Evolutionary conservation across 2,797 vertebrate species (phyloP), one percentile per base, ranked within the genome.

Genomic region (Selene dorsalis): DNA sequence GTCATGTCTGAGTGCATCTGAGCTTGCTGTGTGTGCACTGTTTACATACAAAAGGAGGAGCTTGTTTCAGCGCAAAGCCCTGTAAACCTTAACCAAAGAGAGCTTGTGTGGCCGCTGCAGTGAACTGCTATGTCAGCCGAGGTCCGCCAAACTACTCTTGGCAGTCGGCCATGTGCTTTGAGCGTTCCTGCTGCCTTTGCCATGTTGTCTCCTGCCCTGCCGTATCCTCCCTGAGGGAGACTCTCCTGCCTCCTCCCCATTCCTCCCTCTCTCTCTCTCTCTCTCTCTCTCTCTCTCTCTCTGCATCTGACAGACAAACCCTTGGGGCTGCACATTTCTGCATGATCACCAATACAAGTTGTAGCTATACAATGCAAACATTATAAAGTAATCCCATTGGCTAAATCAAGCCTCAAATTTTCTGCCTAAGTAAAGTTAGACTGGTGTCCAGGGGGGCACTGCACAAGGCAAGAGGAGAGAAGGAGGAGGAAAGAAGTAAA

Each of bases 141-240:
- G 82, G 86, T 88, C 84, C 16, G 59, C 84, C 73, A 88, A 87
- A 84, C 83, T 85, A 45, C 81, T 88, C 47, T 70, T 92, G 93
- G 90, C 88, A 72, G 77, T 69, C 10, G 4, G 69, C 88, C 89
- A 92, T 66, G 43, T 56, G 82, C 78, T 86, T 88, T n/a, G 56
- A 90, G 80, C 61, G 83, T 85, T 91, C 73, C 77, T 70, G 82
- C 84, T 90, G 77, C 83, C 74, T 90, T 78, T 90, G 80, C 89
- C 88, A 73, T 92, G 91, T 88, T 88, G 87, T 80, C 91, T 91
- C 87, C 89, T 90, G 88, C 84, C 76, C 80, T 69, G 83, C 78
- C 56, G 62, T 85, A 87, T 89, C 87, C 84, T 90, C 86, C 84
- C 83, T 53, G 59, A 87, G 86, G 83, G 76, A 78, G 77, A 86